Percentiles rank a stretch among this genome's conserved stretches.
phyloP scores from a whole-genome alignment of 2,888 invertebrate species.

The Seladonia tumulorum region DNA sequence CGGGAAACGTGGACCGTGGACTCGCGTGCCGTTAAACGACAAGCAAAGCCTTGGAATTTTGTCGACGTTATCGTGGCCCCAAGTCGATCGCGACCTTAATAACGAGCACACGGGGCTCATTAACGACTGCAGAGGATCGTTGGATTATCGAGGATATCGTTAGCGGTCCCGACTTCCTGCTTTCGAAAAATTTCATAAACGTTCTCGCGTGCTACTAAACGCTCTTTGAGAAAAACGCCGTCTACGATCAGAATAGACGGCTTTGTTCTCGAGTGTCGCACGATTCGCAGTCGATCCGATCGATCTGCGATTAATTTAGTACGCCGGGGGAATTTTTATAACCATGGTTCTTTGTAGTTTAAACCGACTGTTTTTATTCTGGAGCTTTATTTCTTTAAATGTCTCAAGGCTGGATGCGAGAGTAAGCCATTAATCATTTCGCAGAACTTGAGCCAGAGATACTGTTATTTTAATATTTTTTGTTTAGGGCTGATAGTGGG shows the following conservation, averaged over 20 bases:
- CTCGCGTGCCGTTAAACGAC: conserved; percentile 55
- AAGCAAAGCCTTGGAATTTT: conserved; percentile 47
- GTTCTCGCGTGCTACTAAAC: conserved; percentile 37
- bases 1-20: conserved; percentile 23
- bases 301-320: neutral
- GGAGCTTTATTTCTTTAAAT: neutral
- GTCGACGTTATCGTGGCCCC: conserved; percentile 28
- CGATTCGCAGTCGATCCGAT: neutral
- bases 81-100: conserved; percentile 21
- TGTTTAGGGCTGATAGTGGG: neutral
- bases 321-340: neutral
- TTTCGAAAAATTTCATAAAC: conserved; percentile 25
- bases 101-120: conserved; percentile 29
- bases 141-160: conserved; percentile 28
- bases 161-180: conserved; percentile 7
- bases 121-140: conserved; percentile 32
- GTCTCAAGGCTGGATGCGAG: neutral
- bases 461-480: neutral
- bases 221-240: neutral
- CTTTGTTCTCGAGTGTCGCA: conserved; percentile 1
- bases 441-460: neutral
- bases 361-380: neutral
- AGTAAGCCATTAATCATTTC: neutral
- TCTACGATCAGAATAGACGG: neutral
- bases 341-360: neutral